These are phyloP conservation scores for Cecidostiba fungosa DNA, from an alignment of 2,888 invertebrate species.

Conservation along the genomic window DNA sequence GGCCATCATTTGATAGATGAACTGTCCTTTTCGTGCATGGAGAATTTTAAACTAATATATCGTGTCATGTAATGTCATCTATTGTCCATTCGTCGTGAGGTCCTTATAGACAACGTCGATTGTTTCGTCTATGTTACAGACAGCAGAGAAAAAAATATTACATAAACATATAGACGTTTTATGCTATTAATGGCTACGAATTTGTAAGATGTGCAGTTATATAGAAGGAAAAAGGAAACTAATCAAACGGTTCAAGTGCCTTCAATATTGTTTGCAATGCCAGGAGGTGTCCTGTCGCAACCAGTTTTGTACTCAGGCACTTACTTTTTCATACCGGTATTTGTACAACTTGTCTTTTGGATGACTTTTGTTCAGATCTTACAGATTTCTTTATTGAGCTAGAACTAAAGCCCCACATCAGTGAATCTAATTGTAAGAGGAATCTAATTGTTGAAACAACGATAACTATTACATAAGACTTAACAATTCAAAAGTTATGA, in stretches of 20 bases:
- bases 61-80: conserved; percentile 68
- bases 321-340: conserved; percentile 52
- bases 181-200: conserved; percentile 71
- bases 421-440: conserved; percentile 17
- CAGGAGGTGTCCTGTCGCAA: conserved; percentile 51
- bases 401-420: conserved; percentile 23
- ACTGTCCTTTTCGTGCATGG: conserved; percentile 53
- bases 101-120: conserved; percentile 67
- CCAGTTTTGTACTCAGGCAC: conserved; percentile 50
- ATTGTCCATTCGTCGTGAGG: conserved; percentile 61
- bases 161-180: conserved; percentile 69
- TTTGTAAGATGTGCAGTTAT: conserved; percentile 59
- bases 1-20: conserved; percentile 39
- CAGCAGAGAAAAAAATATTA: conserved; percentile 61
- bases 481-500: conserved; percentile 1
- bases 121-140: conserved; percentile 67
- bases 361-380: conserved; percentile 31
- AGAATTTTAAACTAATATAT: conserved; percentile 74
- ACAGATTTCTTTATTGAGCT: conserved; percentile 33
- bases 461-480: conserved; percentile 25
- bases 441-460: not conserved
- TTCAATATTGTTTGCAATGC: conserved; percentile 66
- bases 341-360: conserved; percentile 32
- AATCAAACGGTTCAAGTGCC: conserved; percentile 70
- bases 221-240: conserved; percentile 55